phyloP scores from a whole-genome alignment of 2,113 vertebrate genomes.

The Artemisiospiza belli region DNA sequence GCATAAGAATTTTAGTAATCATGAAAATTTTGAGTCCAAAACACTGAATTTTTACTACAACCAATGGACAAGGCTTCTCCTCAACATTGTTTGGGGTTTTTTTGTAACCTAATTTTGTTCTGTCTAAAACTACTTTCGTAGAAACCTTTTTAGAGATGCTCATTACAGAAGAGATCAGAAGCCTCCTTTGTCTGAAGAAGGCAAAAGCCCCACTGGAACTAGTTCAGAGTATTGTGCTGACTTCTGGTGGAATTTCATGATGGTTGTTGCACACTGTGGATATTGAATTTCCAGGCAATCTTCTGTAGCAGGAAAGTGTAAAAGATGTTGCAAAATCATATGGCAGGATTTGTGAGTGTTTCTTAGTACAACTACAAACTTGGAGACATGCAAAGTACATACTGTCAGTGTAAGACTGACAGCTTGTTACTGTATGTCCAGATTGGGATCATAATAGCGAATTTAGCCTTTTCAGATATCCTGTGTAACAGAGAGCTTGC shows the following conservation, averaged over 20 bases:
- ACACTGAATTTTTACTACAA: background rate
- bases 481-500: background rate
- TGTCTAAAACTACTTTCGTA: background rate
- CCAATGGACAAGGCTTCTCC: rapidly evolving
- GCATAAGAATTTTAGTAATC: background rate
- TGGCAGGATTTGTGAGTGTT: background rate
- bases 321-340: background rate
- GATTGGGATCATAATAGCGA: background rate
- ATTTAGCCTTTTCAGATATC: background rate
- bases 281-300: background rate
- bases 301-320: background rate
- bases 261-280: background rate
- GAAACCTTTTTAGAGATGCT: background rate
- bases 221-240: background rate
- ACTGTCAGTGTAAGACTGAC: background rate
- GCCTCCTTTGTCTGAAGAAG: background rate
- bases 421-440: background rate
- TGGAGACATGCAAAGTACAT: background rate
- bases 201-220: background rate
- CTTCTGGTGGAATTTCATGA: background rate
- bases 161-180: background rate
- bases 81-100: background rate
- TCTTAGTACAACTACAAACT: background rate
- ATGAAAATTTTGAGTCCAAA: background rate
- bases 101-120: background rate